Evolutionary conservation across 2,888 invertebrate species (phyloP), one percentile per base, ranked within the genome.

Genomic region (Limnephilus marmoratus): DNA sequence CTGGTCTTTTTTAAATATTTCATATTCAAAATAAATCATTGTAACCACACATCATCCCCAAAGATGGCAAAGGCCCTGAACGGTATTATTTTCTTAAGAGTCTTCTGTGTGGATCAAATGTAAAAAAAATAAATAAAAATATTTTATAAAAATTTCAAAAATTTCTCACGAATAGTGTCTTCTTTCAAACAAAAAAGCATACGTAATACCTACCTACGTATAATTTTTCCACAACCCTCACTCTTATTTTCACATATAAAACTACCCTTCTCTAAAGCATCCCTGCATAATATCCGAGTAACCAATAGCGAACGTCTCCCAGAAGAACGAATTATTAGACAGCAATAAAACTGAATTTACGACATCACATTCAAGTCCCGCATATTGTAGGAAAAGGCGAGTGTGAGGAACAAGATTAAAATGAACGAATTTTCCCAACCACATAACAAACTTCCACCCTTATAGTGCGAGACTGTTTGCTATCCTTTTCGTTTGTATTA

Each of bases 311-410:
- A 18, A 5, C 85, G 85, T 41, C 85, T 41, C 85, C 4, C n/a
- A 37, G 85, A 85, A 85, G 41, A 85, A 85, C 85, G 85, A 85
- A 37, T 85, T 85, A 85, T 85, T 49, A 41, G 37, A 85, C 37
- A 45, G 45, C 45, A 85, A 41, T 41, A 85, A 85, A 85, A 85
- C 13, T 41, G 45, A 15, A 18, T 85, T 85, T 85, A 85, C 85
- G 85, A 85, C 18, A n/a, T 37, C 24, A n/a, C 85, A 85, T 85
- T 85, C 85, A n/a, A 45, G 85, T 85, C 7, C n/a, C 34, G 85
- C n/a, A 45, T 45, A n/a, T n/a, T 85, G 41, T 41, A 85, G 18
- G 41, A 18, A 24, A 41, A 37, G 34, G 37, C 85, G 85, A 37
- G 85, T 24, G 15, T 18, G 41, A 3, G 41, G 41, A 37, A 45